Conservation (phyloP, 2,113 vertebrate genomes). For the Galbula dea region DNA sequence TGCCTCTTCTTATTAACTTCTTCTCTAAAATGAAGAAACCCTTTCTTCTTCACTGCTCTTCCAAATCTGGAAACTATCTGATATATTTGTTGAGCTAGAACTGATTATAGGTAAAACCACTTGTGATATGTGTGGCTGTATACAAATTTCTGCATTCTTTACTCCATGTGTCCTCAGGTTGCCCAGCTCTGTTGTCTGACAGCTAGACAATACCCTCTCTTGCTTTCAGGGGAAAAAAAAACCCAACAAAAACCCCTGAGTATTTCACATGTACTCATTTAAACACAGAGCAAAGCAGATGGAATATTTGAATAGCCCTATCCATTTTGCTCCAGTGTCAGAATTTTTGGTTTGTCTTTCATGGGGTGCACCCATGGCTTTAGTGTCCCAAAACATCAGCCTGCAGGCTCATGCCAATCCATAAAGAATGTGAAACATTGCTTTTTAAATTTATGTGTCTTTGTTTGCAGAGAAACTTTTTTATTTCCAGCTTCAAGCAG, state of each 20-base stretch:
- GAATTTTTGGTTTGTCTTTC: neutral
- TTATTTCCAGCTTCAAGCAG: neutral
- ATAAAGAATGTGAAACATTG: conserved; percentile 8
- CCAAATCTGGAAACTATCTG: neutral
- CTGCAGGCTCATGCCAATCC: neutral
- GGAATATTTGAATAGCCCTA: conserved; percentile 4
- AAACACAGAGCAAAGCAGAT: neutral
- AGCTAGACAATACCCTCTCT: conserved; percentile 4
- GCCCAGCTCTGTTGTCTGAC: neutral
- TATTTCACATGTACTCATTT: neutral
- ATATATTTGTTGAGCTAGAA: neutral
- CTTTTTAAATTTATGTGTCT: conserved; percentile 7
- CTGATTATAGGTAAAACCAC: neutral
- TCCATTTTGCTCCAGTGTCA: neutral
- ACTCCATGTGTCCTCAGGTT: neutral
- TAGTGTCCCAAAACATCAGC: neutral
- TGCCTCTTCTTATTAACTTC: neutral
- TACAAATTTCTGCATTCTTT: neutral
- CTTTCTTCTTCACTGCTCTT: neutral
- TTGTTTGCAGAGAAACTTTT: conserved; percentile 9
- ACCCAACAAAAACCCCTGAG: neutral
- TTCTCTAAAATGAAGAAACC: neutral
- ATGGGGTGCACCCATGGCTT: neutral
- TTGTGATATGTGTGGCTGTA: neutral
- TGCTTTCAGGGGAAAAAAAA: neutral